Base-by-base conservation (phyloP, 2,888 invertebrate genomes). In the Coleophora deauratella region DNA sequence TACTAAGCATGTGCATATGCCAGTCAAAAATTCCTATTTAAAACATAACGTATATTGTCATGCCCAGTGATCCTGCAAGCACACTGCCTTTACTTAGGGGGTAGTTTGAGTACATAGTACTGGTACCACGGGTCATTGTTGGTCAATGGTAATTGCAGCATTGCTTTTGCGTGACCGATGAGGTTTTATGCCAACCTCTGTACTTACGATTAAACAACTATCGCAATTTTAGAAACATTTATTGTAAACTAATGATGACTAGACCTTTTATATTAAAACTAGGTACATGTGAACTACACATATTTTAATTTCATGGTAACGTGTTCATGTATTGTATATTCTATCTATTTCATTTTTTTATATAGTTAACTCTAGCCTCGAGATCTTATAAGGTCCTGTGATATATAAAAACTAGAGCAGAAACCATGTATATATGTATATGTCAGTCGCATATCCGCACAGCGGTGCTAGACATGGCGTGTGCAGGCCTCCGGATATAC, bases 21-120 rank as follows among this genome's bases (percentile, higher is more conserved):
- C 6, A 3, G 31, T 31, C 3, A 11, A 31, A 31, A 31, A n/a
- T 6, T 31, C 10, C 31, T 21, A 21, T 21, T 3, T 21, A 21
- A 21, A 21, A 21, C 6, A 21, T 21, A 21, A 21, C 21, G 21
- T 21, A 21, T 6, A 21, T 21, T 57, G 55, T 46, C 53, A 48
- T 57, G 67, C 50, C 55, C 59, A 59, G 55, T 62, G 64, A 61
- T 65, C 62, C 57, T 50, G 58, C 59, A 66, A 65, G 62, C 57
- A 54, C 61, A 4, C 31, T 9, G 11, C 31, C 31, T 10, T 31
- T 31, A 10, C 31, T 11, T 44, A 41, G 46, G 44, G 49, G 54
- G 54, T 53, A 35, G 31, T n/a, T n/a, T n/a, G n/a, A n/a, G n/a
- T 54, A 8, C 31, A 9, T n/a, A 4, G 31, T 31, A 31, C 31